Evolutionary conservation across 2,797 vertebrate species (phyloP).

Genomic region (Protosalanx chinensis): DNA sequence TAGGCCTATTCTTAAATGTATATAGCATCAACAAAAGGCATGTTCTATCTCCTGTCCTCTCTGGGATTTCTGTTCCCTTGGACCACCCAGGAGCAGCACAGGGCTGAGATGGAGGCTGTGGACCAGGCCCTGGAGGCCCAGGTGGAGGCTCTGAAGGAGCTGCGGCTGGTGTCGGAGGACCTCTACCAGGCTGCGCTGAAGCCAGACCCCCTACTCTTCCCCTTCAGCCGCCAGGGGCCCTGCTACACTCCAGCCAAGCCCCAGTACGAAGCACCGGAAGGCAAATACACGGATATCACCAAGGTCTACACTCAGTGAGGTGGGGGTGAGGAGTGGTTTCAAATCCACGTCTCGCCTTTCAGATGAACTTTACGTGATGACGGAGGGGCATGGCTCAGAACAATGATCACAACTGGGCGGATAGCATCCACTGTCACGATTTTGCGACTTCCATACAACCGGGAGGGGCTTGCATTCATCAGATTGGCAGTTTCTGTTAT

Average conservation of each 20-base stretch:
- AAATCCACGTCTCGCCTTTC: constrained; percentile 7
- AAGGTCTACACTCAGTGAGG: constrained; percentile 83
- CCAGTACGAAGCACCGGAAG: constrained; percentile 84
- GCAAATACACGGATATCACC: constrained; percentile 84
- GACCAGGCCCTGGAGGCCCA: constrained; percentile 78
- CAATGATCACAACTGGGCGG: not conserved
- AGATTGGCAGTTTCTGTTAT: too few species aligned
- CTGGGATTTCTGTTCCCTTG: not conserved
- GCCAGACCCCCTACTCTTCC: constrained; percentile 79
- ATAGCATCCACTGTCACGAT: too few species aligned
- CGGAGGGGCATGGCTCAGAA: not conserved
- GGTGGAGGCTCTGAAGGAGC: constrained; percentile 82
- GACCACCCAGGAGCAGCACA: constrained; percentile 69
- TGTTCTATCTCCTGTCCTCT: not conserved
- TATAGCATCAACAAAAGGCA: too few species aligned
- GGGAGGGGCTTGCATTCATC: not conserved
- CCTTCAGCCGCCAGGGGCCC: constrained; percentile 82
- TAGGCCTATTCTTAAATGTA: too few species aligned
- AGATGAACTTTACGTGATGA: not conserved
- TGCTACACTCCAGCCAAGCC: constrained; percentile 75
- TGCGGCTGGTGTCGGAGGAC: constrained; percentile 81
- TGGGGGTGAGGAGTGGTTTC: not conserved
- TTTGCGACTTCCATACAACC: too few species aligned
- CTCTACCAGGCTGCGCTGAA: constrained; percentile 80
- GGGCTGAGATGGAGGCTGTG: constrained; percentile 73